These are phyloP conservation scores for Catocala fraxini DNA, from an alignment of 2,888 invertebrate genomes.

Conservation along the genomic window DNA sequence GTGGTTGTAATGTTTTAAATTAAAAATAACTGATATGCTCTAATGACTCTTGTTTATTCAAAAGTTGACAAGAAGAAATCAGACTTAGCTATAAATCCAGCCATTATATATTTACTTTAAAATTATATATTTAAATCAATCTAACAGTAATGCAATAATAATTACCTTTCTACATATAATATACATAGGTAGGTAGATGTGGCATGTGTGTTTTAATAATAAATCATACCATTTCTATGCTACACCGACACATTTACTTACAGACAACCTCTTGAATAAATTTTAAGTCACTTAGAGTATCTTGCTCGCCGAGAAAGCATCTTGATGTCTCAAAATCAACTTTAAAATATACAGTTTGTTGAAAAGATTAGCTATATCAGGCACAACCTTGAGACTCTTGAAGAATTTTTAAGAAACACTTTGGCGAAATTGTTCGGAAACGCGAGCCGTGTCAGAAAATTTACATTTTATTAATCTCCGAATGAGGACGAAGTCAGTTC, in stretches of 20 bases:
- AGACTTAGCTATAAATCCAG: no score
- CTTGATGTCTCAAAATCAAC: slow-evolving; percentile 32
- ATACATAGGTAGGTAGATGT: no score
- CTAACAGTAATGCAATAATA: no score
- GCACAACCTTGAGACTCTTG: slow-evolving; percentile 31
- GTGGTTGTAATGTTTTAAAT: no score
- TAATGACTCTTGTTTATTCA: no score
- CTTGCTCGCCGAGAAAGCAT: slow-evolving; percentile 18
- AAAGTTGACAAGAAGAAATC: no score
- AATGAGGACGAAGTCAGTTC: slow-evolving; percentile 54
- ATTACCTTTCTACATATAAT: no score
- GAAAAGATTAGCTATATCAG: slow-evolving; percentile 49
- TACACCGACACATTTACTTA: neutral
- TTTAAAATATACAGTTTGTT: slow-evolving; percentile 52
- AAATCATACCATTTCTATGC: neutral
- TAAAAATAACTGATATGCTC: no score
- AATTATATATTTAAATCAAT: no score
- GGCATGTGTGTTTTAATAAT: no score
- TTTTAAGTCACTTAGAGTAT: slow-evolving; percentile 25
- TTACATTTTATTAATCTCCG: slow-evolving; percentile 71
- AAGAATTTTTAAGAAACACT: slow-evolving; percentile 49
- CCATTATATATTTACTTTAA: no score
- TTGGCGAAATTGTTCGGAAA: slow-evolving; percentile 58
- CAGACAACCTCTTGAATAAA: slow-evolving; percentile 13
- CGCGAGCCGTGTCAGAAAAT: slow-evolving; percentile 58